phyloP scores from a whole-genome alignment of 2,888 invertebrate genomes.

The Drosophila flavopinicola region DNA sequence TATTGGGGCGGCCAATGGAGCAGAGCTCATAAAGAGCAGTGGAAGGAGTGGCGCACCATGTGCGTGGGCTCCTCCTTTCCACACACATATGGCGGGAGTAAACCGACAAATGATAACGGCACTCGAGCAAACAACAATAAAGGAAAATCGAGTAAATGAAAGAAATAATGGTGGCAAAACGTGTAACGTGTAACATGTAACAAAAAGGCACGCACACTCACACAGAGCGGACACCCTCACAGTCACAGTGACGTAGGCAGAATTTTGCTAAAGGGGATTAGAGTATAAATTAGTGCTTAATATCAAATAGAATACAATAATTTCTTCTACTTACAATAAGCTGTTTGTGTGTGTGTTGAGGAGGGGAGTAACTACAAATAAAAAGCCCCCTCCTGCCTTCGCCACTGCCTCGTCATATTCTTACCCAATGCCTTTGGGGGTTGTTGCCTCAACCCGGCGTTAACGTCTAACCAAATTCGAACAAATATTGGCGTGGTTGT shows the following conservation, averaged over 20 bases:
- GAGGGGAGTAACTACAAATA: no score
- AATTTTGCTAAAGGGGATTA: no score
- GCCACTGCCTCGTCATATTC: conserved; percentile 7
- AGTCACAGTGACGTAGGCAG: no score
- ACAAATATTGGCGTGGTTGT: conserved; percentile 40
- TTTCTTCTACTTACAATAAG: no score
- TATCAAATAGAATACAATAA: no score
- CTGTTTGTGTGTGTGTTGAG: no score
- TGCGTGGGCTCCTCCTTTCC: conserved; percentile 10
- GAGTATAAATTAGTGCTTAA: no score
- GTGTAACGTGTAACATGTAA: conserved; percentile 60
- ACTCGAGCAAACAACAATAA: conserved; percentile 79
- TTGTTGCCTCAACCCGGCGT: conserved; percentile 22
- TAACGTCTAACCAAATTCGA: conserved; percentile 36
- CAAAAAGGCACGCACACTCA: conserved; percentile 46
- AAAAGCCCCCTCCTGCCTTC: no score
- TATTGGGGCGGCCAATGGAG: conserved; percentile 35
- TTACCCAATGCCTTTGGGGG: conserved; percentile 5
- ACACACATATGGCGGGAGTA: conserved; percentile 65
- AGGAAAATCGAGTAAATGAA: conserved; percentile 79
- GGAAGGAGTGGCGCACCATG: conserved; percentile 1
- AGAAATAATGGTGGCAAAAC: conserved; percentile 70
- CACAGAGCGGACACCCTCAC: background rate
- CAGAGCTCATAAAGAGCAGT: conserved; percentile 35
- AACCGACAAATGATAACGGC: conserved; percentile 78